These are phyloP conservation scores for Xiphorhynchus erythropygius DNA, from an alignment of 2,797 vertebrate species.

Conservation along the genomic window DNA sequence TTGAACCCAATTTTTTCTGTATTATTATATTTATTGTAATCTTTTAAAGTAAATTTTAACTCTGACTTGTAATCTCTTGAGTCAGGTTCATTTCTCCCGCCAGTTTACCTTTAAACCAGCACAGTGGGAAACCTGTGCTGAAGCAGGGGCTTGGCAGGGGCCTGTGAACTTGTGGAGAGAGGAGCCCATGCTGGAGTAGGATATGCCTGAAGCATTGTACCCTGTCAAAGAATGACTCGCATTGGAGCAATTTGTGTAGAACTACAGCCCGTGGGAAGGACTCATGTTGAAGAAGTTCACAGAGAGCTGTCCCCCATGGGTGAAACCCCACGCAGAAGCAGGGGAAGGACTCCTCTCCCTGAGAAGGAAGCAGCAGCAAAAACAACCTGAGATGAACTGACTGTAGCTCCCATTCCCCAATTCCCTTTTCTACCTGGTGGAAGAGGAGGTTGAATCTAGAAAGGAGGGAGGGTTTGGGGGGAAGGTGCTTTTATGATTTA, in stretches of 20 bases:
- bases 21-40: no score
- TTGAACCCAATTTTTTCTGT: no score
- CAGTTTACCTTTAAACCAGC: no score
- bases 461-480: background rate
- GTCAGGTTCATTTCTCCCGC: no score
- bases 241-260: background rate
- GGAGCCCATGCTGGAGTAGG: background rate
- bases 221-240: background rate
- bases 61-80: no score
- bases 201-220: background rate
- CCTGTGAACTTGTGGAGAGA: background rate
- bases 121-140: no score
- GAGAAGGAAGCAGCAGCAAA: background rate
- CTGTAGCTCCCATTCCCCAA: accelerated
- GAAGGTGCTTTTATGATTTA: background rate
- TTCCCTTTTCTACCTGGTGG: background rate
- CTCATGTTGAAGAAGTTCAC: background rate
- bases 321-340: accelerated
- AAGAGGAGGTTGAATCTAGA: background rate
- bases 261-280: background rate
- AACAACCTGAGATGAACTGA: background rate
- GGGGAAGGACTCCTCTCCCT: background rate
- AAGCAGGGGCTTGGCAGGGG: background rate
- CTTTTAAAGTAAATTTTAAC: no score
- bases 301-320: background rate